Conservation (phyloP, 2,113 vertebrate species). For the Ailuropoda melanoleuca region DNA sequence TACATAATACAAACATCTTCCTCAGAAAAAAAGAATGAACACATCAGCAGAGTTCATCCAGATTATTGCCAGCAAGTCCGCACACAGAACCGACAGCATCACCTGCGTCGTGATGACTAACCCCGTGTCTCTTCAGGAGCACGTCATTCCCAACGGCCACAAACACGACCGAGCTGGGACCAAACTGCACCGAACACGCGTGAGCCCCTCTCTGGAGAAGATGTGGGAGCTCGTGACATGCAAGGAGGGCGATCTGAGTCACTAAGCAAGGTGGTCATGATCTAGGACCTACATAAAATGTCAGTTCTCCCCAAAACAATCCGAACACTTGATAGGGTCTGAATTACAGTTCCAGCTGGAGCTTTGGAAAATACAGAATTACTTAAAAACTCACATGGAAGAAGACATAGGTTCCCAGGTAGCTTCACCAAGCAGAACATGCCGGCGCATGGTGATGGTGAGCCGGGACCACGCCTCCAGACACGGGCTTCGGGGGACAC, state of each 20-base stretch:
- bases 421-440: background rate
- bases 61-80: background rate
- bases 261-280: fast-evolving
- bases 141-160: background rate
- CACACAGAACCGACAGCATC: fast-evolving
- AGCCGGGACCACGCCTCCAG: background rate
- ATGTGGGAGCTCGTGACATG: background rate
- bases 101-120: background rate
- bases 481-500: no score
- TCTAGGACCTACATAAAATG: background rate
- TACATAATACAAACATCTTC: background rate
- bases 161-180: background rate
- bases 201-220: background rate
- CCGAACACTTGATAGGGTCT: no score
- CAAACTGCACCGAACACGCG: background rate
- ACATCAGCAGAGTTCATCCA: background rate
- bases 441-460: fast-evolving
- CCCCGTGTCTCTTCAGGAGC: fast-evolving
- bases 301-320: background rate
- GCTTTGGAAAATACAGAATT: background rate
- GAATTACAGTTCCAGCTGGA: background rate
- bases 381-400: background rate
- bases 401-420: background rate
- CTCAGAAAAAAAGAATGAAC: background rate
- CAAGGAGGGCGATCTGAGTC: background rate